A percentile compares a stretch with the other conserved stretches of the same genome.
Conservation (phyloP, 1,140 invertebrate genomes). For the Heliconius himera region DNA sequence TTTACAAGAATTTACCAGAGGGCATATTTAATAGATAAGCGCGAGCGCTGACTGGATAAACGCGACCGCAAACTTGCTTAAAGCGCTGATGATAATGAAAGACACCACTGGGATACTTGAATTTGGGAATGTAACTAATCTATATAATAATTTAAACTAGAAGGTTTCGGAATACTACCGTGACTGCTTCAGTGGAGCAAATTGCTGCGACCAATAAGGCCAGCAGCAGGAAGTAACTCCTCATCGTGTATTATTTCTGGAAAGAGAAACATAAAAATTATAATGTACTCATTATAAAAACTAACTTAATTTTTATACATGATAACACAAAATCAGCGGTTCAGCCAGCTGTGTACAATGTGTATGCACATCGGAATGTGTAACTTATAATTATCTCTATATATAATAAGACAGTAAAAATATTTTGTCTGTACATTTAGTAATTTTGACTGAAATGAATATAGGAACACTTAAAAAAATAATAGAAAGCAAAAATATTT, state of each 20-base stretch:
- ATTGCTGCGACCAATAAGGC: conserved; percentile 59
- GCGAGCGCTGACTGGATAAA: neutral
- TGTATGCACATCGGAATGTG: too few species aligned
- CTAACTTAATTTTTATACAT: neutral
- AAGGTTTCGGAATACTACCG: conserved; percentile 29
- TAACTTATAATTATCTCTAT: too few species aligned
- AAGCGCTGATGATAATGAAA: neutral
- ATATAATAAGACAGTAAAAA: too few species aligned
- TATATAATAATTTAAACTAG: neutral
- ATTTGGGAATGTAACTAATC: neutral
- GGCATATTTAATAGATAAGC: neutral
- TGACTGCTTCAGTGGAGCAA: conserved; percentile 60
- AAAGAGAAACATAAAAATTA: conserved; percentile 29
- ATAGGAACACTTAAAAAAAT: too few species aligned
- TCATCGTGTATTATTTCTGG: conserved; percentile 58
- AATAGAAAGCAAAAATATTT: too few species aligned
- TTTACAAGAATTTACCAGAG: neutral
- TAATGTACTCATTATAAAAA: neutral
- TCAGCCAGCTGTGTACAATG: too few species aligned
- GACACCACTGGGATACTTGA: neutral
- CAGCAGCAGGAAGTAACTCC: conserved; percentile 49
- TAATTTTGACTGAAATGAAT: too few species aligned
- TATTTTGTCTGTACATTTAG: too few species aligned
- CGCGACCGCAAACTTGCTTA: neutral
- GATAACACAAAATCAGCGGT: too few species aligned